A percentile compares a stretch with the other conserved stretches of the same genome.
Evolutionary conservation across 2,113 vertebrate species (phyloP).

Genomic region (Sinocyclocheilus rhinocerous): DNA sequence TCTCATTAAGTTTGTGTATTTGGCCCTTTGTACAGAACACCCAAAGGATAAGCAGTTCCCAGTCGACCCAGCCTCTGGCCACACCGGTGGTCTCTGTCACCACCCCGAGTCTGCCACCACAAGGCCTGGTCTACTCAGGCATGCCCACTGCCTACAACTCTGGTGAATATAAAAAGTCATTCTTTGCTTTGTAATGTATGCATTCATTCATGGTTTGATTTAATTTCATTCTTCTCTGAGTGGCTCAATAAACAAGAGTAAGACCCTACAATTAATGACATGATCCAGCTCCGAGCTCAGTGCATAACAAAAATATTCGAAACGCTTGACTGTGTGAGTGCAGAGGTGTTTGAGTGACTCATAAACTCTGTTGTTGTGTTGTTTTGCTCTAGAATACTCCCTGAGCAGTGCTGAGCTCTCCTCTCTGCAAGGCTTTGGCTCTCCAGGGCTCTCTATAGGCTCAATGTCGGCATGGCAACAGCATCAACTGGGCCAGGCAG

Average conservation of each 20-base stretch:
- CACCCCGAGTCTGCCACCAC: constrained; percentile 92
- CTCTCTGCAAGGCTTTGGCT: constrained; percentile 93
- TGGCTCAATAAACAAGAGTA: not conserved
- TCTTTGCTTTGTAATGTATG: not conserved
- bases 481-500: constrained; percentile 91
- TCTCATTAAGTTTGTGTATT: constrained; percentile 35
- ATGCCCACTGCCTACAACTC: constrained; percentile 96
- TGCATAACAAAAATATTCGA: not conserved
- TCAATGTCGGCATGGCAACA: constrained; percentile 98
- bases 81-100: constrained; percentile 97
- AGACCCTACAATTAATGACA: not conserved
- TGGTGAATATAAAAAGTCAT: constrained; percentile 76
- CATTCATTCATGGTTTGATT: not conserved
- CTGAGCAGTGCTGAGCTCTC: constrained; percentile 95
- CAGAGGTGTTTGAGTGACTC: constrained; percentile 55
- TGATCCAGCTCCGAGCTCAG: not conserved
- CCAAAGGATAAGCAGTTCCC: constrained; percentile 94
- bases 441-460: constrained; percentile 92
- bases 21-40: constrained; percentile 80
- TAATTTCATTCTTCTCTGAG: not conserved
- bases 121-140: constrained; percentile 93
- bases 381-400: constrained; percentile 84
- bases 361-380: constrained; percentile 62
- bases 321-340: constrained; percentile 5
- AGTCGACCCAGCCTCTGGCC: constrained; percentile 88